Base-by-base conservation (phyloP, 2,888 invertebrate species). In the Invenusta paracnida region DNA sequence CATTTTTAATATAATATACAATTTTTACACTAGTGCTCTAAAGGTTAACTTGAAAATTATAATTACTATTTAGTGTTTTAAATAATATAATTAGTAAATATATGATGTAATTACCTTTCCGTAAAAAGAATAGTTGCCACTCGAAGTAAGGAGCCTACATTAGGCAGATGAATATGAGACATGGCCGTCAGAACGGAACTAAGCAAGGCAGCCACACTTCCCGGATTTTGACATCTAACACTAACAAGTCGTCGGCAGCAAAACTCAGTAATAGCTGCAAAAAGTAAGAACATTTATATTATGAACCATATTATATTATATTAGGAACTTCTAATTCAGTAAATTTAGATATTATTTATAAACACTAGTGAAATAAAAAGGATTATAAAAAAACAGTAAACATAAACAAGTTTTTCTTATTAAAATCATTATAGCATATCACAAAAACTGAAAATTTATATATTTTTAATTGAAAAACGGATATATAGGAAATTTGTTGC, bases 51-150 rank as follows among this genome's bases (percentile, higher is more conserved):
- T n/a, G n/a, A n/a, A n/a, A n/a, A n/a, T n/a, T n/a, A n/a, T n/a
- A n/a, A n/a, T n/a, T n/a, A n/a, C n/a, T n/a, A n/a, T n/a, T n/a
- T n/a, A n/a, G n/a, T n/a, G n/a, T n/a, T n/a, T n/a, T n/a, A n/a
- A n/a, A n/a, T n/a, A n/a, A n/a, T n/a, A n/a, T n/a, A n/a, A n/a
- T n/a, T n/a, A n/a, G n/a, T n/a, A n/a, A n/a, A n/a, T n/a, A n/a
- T n/a, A n/a, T n/a, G n/a, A n/a, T n/a, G n/a, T n/a, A n/a, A n/a
- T 5, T 73, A 73, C 73, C 73, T 5, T 73, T 73, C 73, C 23
- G 73, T 73, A 23, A 73, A 5, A 23, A 73, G 17, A 73, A 73
- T 73, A 73, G 73, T 73, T 13, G 73, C 73, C 73, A 73, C 73
- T 23, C 25, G 5, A 23, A 73, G 11, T 73, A 73, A 13, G 11